A percentile compares a stretch with the other conserved stretches of the same genome.
These are phyloP conservation scores for Passerina amoena DNA, from an alignment of 2,113 vertebrate species.

Conservation along the genomic window DNA sequence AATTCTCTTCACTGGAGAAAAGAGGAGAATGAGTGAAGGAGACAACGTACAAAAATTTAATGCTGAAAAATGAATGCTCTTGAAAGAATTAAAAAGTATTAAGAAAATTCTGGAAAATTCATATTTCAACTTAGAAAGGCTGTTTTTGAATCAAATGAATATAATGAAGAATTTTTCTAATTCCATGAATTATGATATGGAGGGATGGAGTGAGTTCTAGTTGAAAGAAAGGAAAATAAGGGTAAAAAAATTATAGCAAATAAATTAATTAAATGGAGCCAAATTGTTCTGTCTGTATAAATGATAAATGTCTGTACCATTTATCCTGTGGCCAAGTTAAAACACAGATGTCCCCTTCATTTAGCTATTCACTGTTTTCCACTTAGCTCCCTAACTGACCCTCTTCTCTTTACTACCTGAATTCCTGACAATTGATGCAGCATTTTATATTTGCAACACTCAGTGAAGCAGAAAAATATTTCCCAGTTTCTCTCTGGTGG, in stretches of 20 bases:
- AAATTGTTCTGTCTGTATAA: neutral
- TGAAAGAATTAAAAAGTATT: neutral
- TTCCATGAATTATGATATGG: neutral
- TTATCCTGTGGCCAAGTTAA: neutral
- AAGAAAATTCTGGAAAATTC: neutral
- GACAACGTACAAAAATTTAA: neutral
- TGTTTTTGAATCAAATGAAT: neutral
- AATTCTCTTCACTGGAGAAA: neutral
- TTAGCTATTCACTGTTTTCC: neutral
- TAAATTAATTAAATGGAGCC: neutral
- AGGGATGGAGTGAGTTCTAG: neutral
- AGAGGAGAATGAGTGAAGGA: neutral
- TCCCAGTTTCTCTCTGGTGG: neutral
- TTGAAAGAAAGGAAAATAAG: neutral
- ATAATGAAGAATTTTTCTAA: neutral
- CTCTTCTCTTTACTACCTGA: neutral
- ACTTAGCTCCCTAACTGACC: neutral
- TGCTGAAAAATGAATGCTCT: neutral
- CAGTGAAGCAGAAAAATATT: neutral
- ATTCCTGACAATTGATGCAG: neutral
- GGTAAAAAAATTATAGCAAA: neutral
- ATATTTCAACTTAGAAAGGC: neutral
- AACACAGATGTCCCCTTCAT: neutral
- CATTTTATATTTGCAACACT: neutral
- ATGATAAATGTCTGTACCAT: neutral